phyloP scores from a whole-genome alignment of 1,140 invertebrate genomes.

The Drosophila sechellia region DNA sequence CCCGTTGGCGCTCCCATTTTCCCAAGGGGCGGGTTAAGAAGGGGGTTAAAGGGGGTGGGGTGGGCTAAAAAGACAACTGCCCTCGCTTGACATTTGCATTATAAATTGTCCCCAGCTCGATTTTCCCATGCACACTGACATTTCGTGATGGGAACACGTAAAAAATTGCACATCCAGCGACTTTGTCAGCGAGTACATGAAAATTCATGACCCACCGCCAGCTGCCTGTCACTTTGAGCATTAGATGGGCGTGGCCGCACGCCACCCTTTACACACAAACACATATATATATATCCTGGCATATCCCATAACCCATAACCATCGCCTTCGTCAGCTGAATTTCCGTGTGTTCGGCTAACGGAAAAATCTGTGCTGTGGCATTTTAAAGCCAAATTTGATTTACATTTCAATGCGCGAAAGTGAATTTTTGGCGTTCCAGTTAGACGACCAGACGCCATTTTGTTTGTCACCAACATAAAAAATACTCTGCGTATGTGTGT shows the following conservation, averaged over 20 bases:
- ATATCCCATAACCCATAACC: constrained; percentile 25
- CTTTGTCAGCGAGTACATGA: constrained; percentile 77
- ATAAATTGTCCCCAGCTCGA: constrained; percentile 76
- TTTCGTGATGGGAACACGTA: constrained; percentile 80
- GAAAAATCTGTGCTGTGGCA: constrained; percentile 63
- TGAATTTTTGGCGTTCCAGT: constrained; percentile 59
- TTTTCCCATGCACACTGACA: constrained; percentile 72
- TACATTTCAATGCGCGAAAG: constrained; percentile 77
- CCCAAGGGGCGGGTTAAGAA: neutral
- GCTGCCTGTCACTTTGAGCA: constrained; percentile 61
- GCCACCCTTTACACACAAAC: neutral
- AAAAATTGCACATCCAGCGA: constrained; percentile 80
- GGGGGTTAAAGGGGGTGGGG: no score
- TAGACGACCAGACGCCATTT: constrained; percentile 64
- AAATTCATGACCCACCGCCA: constrained; percentile 73
- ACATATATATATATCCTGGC: neutral
- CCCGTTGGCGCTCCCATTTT: neutral
- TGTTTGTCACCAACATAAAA: constrained; percentile 40
- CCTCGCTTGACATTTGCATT: constrained; percentile 73
- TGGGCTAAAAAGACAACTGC: constrained; percentile 36
- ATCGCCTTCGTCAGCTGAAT: constrained; percentile 46
- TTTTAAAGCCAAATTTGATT: constrained; percentile 78
- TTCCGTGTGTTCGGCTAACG: constrained; percentile 35
- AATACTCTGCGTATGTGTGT: neutral
- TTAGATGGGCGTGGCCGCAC: constrained; percentile 34